Evolutionary conservation across 2,888 invertebrate genomes (phyloP).

Genomic region (Drosophila tripunctata): DNA sequence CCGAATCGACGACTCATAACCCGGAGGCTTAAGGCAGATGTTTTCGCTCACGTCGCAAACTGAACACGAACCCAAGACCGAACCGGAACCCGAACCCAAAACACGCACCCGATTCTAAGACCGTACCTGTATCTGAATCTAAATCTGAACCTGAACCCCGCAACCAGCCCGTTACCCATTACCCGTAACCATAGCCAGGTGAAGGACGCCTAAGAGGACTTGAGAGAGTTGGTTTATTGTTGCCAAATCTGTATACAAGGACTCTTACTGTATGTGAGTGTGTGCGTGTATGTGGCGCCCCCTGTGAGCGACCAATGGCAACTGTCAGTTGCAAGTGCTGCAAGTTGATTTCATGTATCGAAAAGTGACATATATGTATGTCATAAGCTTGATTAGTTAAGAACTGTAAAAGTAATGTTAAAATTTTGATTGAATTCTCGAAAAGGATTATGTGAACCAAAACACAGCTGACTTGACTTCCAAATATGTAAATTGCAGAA

Average conservation of each 20-base stretch:
- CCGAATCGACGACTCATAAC: conserved; percentile 20
- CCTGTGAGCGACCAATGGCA: conserved; percentile 34
- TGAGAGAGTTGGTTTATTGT: conserved; percentile 14
- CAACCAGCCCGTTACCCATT: neutral
- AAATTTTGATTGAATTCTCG: neutral
- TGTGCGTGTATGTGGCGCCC: conserved; percentile 24
- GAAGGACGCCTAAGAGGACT: conserved; percentile 11
- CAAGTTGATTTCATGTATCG: conserved; percentile 29
- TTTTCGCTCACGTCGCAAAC: conserved; percentile 62
- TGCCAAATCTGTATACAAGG: conserved; percentile 6
- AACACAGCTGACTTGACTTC: too few species aligned
- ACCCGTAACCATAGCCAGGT: conserved; percentile 27
- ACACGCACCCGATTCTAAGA: conserved; percentile 18
- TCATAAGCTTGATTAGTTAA: conserved; percentile 13
- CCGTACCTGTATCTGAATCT: neutral
- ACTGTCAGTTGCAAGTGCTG: conserved; percentile 43
- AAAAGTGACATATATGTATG: conserved; percentile 32
- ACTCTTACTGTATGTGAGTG: neutral
- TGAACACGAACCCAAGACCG: conserved; percentile 25
- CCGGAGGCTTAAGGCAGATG: conserved; percentile 65
- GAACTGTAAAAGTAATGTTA: neutral
- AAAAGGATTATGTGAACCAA: too few species aligned
- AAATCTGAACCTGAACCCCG: neutral
- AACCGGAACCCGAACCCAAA: neutral
- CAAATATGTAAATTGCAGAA: too few species aligned